These are phyloP conservation scores for Pseudomyrmex pallidus DNA, from an alignment of 1,140 invertebrate species.

Conservation along the genomic window DNA sequence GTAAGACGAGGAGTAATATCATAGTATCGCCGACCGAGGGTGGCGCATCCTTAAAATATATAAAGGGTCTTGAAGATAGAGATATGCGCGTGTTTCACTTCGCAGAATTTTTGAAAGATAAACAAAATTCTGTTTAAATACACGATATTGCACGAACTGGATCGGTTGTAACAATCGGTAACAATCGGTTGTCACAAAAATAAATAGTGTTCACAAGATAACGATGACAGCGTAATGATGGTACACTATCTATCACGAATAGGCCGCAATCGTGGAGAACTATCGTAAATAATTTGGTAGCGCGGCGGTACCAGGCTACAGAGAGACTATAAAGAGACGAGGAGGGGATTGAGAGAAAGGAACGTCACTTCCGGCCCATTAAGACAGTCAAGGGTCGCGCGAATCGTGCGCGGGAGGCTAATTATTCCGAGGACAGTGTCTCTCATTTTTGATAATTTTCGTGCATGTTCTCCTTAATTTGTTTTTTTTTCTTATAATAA, in stretches of 20 bases:
- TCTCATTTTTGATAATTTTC: conserved; percentile 58
- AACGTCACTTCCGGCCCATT: conserved; percentile 80
- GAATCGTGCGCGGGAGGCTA: conserved; percentile 63
- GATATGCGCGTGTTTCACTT: too few species aligned
- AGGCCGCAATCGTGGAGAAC: conserved; percentile 48
- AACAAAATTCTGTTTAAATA: too few species aligned
- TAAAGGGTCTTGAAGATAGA: too few species aligned
- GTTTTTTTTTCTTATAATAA: background rate
- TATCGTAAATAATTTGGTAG: conserved; percentile 56
- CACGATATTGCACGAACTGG: background rate
- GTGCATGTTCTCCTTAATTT: background rate
- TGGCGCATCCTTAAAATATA: too few species aligned
- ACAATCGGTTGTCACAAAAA: too few species aligned
- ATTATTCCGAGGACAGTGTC: conserved; percentile 69
- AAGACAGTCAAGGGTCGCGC: conserved; percentile 74
- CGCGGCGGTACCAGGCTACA: conserved; percentile 16
- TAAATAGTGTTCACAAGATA: background rate
- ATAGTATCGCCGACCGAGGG: too few species aligned
- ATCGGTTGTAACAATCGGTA: background rate
- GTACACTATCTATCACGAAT: conserved; percentile 34
- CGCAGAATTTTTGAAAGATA: too few species aligned
- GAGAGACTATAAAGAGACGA: conserved; percentile 32
- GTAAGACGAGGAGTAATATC: background rate
- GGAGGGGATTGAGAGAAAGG: conserved; percentile 52
- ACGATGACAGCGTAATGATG: conserved; percentile 45